Conservation (phyloP, 2,888 invertebrate genomes). For the Muscina levida region DNA sequence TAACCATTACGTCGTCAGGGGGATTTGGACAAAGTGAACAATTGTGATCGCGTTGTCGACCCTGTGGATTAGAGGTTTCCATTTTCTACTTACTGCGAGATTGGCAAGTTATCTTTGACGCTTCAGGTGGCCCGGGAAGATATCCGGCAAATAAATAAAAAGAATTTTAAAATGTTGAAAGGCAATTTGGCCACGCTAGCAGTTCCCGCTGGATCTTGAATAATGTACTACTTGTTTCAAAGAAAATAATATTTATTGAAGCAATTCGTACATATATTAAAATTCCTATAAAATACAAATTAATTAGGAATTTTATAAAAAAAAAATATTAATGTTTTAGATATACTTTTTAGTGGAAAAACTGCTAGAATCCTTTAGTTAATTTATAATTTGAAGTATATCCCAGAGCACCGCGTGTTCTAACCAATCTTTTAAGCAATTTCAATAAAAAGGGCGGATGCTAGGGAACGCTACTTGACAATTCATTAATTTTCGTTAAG, state of each 20-base stretch:
- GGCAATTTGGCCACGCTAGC: background rate
- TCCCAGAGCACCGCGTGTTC: background rate
- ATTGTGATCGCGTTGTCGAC: background rate
- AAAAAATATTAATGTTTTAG: background rate
- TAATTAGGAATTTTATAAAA: constrained; percentile 3
- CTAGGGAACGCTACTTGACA: constrained; percentile 1
- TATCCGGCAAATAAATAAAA: background rate
- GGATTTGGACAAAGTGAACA: constrained; percentile 3
- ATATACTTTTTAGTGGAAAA: constrained; percentile 1
- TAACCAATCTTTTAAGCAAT: background rate
- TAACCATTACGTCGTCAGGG: background rate
- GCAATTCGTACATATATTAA: background rate
- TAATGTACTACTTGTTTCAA: too few species aligned
- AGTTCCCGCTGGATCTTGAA: too few species aligned
- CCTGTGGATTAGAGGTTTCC: background rate
- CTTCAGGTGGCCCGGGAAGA: constrained; percentile 10
- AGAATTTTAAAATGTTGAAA: background rate
- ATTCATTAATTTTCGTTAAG: background rate
- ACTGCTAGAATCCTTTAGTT: background rate
- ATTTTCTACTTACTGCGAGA: constrained; percentile 21
- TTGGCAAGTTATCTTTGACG: constrained; percentile 16
- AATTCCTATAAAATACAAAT: constrained; percentile 6
- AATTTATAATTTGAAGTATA: background rate
- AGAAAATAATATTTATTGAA: constrained; percentile 2
- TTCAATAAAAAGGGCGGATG: background rate